These are phyloP conservation scores for Latrodectus geometricus DNA, from an alignment of 1,140 invertebrate species.

Conservation along the genomic window DNA sequence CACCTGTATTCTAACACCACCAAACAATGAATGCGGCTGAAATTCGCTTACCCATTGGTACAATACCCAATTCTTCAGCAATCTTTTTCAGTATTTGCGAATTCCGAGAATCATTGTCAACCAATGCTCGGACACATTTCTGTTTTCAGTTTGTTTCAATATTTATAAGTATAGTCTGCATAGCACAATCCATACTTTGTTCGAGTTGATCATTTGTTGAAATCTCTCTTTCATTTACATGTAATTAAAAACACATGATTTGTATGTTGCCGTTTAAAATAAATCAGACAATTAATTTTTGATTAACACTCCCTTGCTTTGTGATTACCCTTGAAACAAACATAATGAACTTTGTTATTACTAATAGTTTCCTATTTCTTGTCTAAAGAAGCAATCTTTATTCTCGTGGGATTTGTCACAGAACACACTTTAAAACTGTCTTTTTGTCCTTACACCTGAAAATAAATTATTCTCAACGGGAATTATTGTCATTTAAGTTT, in stretches of 20 bases:
- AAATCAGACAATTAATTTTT: neutral
- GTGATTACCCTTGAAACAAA: constrained; percentile 6
- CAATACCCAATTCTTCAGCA: neutral
- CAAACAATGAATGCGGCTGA: neutral
- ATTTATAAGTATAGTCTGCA: neutral
- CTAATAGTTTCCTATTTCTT: constrained; percentile 9
- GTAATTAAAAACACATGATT: neutral
- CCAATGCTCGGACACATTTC: neutral
- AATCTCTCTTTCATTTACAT: neutral
- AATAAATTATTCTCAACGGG: neutral
- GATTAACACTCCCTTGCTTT: neutral
- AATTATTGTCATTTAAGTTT: neutral
- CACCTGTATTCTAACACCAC: neutral
- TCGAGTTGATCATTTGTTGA: neutral
- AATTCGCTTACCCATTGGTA: neutral
- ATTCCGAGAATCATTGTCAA: neutral
- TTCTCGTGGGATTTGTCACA: constrained; percentile 25
- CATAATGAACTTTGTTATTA: constrained; percentile 9
- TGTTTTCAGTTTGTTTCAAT: neutral
- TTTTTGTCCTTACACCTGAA: neutral
- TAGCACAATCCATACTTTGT: no score
- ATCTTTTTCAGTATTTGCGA: neutral
- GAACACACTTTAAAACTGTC: neutral
- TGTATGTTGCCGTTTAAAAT: neutral
- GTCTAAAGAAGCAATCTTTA: constrained; percentile 21